These are phyloP conservation scores for Sarotherodon lohbergeri DNA, from an alignment of 2,113 vertebrate genomes.

Conservation along the genomic window DNA sequence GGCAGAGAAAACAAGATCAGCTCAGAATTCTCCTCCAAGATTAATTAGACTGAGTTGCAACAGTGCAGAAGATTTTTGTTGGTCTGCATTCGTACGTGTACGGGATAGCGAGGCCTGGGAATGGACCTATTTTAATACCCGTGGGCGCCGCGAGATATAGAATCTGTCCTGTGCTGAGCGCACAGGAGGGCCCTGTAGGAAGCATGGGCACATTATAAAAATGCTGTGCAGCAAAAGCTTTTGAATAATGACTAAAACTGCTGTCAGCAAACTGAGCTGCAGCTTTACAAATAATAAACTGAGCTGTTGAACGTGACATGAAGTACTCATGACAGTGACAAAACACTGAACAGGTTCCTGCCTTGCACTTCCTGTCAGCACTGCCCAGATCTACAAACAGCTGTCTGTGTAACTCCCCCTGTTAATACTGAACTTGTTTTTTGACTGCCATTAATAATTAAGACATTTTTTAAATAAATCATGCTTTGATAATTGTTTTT, in stretches of 20 bases:
- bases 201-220: not conserved
- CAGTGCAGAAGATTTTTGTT: not conserved
- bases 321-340: not conserved
- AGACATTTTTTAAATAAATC: rapidly evolving
- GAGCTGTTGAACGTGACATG: not conserved
- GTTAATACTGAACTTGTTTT: not conserved
- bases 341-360: not conserved
- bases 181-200: not conserved
- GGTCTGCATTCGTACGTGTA: not conserved
- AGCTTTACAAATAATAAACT: not conserved
- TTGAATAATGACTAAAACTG: not conserved
- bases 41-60: not conserved
- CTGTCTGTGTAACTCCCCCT: not conserved
- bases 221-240: not conserved
- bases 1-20: not conserved
- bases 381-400: not conserved
- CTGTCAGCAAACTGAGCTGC: not conserved
- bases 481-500: not conserved
- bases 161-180: not conserved
- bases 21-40: slow-evolving; percentile 13
- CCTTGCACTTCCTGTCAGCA: not conserved
- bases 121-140: not conserved
- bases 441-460: not conserved
- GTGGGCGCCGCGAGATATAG: not conserved
- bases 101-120: not conserved